A percentile compares a stretch with the other conserved stretches of the same genome.
These are phyloP conservation scores for Drosophila leontia DNA, from an alignment of 1,140 invertebrate species.

Conservation along the genomic window DNA sequence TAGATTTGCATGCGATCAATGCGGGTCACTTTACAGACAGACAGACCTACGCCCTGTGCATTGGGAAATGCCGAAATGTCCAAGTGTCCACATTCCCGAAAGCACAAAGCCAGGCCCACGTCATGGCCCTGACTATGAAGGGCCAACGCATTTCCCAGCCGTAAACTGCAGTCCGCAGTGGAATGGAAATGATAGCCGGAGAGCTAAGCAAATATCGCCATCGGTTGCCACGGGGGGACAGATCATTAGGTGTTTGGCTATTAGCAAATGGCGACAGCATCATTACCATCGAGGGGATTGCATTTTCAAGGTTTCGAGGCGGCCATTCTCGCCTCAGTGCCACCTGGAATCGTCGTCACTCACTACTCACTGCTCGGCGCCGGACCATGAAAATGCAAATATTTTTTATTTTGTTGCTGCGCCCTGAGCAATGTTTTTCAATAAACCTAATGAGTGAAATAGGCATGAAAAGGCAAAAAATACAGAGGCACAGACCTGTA, in stretches of 20 bases:
- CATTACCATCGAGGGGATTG: slow-evolving; percentile 49
- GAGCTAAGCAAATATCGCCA: slow-evolving; percentile 23
- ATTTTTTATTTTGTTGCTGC: slow-evolving; percentile 41
- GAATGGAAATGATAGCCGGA: slow-evolving; percentile 3
- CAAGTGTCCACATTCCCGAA: slow-evolving; percentile 13
- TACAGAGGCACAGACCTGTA: slow-evolving; percentile 6
- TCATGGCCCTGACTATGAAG: slow-evolving; percentile 31
- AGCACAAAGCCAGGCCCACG: slow-evolving; percentile 15
- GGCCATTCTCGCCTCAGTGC: slow-evolving; percentile 37
- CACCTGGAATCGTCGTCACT: slow-evolving; percentile 18
- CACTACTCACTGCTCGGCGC: slow-evolving; percentile 12
- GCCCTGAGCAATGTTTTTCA: slow-evolving; percentile 66
- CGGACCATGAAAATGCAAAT: slow-evolving; percentile 79
- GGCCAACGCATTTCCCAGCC: slow-evolving; percentile 43
- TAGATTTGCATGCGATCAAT: slow-evolving; percentile 39
- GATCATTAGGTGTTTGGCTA: slow-evolving; percentile 68
- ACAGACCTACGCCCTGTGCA: slow-evolving; percentile 38
- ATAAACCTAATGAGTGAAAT: slow-evolving; percentile 69
- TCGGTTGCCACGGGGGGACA: slow-evolving; percentile 21
- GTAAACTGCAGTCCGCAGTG: slow-evolving; percentile 33
- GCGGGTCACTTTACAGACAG: not conserved
- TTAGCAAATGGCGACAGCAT: slow-evolving; percentile 40
- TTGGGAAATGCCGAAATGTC: slow-evolving; percentile 22
- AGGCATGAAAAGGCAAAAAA: slow-evolving; percentile 64
- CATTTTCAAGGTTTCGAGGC: slow-evolving; percentile 65